These are phyloP conservation scores for Oreonectes daqikongensis DNA, from an alignment of 2,797 vertebrate genomes.

Conservation along the genomic window DNA sequence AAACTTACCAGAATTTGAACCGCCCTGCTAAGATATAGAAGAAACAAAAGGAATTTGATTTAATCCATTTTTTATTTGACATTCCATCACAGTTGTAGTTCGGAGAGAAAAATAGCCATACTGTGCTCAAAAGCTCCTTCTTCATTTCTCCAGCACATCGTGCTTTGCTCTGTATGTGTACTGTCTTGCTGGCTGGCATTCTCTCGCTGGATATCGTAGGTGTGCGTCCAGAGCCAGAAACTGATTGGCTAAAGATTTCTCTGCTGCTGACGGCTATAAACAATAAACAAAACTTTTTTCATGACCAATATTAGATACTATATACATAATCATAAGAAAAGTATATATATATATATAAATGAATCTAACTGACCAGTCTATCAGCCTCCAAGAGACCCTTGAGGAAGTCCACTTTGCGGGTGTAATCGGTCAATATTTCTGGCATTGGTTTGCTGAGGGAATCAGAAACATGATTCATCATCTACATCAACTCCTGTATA, in stretches of 20 bases:
- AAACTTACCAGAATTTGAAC: conserved; percentile 38
- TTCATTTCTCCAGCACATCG: conserved; percentile 92
- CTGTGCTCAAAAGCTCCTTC: conserved; percentile 81
- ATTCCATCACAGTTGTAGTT: not conserved
- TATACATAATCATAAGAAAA: not conserved
- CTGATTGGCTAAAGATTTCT: conserved; percentile 97
- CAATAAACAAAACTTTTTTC: not conserved
- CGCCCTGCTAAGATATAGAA: conserved; percentile 22
- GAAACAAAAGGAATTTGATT: no score
- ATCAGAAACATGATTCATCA: conserved; percentile 1
- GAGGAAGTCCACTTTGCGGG: conserved; percentile 93
- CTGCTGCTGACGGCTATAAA: conserved; percentile 83
- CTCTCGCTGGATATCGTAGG: conserved; percentile 90
- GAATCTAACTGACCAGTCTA: conserved; percentile 90
- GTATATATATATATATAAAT: no score
- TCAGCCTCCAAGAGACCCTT: conserved; percentile 93
- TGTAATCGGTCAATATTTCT: conserved; percentile 90
- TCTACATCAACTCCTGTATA: not conserved
- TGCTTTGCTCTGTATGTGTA: conserved; percentile 93
- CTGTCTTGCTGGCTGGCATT: conserved; percentile 86
- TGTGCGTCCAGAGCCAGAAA: conserved; percentile 89
- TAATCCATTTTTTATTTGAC: no score
- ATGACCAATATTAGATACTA: not conserved
- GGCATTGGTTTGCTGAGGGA: conserved; percentile 85
- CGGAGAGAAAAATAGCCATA: conserved; percentile 1